A percentile compares a stretch with the other conserved stretches of the same genome.
These are phyloP conservation scores for Grapholita molesta DNA, from an alignment of 1,140 invertebrate genomes.

Conservation along the genomic window DNA sequence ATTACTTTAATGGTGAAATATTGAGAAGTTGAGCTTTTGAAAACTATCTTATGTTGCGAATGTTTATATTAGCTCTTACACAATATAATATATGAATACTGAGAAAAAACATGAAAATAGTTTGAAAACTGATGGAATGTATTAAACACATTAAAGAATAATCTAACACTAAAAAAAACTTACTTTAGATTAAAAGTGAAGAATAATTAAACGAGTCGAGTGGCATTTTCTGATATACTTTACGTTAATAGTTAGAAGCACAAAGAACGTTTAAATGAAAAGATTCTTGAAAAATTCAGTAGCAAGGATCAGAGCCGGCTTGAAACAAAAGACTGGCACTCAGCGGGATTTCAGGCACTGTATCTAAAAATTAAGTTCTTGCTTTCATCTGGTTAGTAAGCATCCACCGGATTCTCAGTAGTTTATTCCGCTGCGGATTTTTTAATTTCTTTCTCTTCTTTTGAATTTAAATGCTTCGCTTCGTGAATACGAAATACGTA, in stretches of 20 bases:
- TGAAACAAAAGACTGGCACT: not conserved
- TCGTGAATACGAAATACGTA: slow-evolving; percentile 52
- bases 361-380: slow-evolving; percentile 23
- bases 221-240: not conserved
- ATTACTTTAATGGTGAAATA: slow-evolving; percentile 8
- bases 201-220: no score
- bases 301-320: not conserved
- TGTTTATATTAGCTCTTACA: not conserved
- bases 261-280: not conserved
- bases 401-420: slow-evolving; percentile 39
- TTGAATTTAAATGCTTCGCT: slow-evolving; percentile 58
- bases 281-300: not conserved
- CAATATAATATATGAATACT: no score
- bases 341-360: slow-evolving; percentile 2
- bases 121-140: no score
- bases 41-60: not conserved
- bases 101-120: no score
- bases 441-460: slow-evolving; percentile 61
- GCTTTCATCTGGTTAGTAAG: slow-evolving; percentile 32
- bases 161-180: no score
- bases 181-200: no score
- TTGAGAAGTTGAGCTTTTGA: not conserved
- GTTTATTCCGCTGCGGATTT: slow-evolving; percentile 46
- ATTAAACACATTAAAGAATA: no score
- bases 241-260: not conserved